Conservation (phyloP, 2,113 vertebrate species). For the Oophaga pumilio region DNA sequence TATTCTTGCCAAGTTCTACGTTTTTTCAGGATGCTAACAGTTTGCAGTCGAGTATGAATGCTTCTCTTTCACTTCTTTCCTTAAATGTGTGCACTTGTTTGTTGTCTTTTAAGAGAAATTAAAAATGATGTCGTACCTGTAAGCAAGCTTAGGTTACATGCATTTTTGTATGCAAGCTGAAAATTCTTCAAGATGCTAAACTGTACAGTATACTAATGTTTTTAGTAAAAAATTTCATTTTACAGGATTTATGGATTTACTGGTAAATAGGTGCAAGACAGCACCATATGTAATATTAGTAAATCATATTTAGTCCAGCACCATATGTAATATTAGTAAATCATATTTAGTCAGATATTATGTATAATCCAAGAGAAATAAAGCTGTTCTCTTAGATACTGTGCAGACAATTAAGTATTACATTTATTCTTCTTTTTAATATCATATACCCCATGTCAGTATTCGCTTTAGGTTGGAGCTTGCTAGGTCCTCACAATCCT, state of each 20-base stretch:
- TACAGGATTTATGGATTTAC: neutral
- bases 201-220: neutral
- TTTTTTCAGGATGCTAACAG: constrained; percentile 36
- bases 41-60: constrained; percentile 36
- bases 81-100: constrained; percentile 28
- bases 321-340: no score
- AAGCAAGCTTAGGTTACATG: neutral
- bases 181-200: neutral
- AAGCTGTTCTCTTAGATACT: no score
- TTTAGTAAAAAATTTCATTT: neutral
- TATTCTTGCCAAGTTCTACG: constrained; percentile 33
- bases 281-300: no score
- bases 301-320: no score
- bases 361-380: no score
- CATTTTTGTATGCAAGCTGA: neutral
- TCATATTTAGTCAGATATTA: no score
- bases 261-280: neutral
- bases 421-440: no score
- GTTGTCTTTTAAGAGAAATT: constrained; percentile 15
- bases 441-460: no score
- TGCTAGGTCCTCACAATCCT: no score
- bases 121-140: neutral
- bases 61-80: constrained; percentile 43
- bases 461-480: no score
- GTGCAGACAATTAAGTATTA: no score